Evolutionary conservation across 2,113 vertebrate species (phyloP).

Genomic region (Microtus richardsoni): DNA sequence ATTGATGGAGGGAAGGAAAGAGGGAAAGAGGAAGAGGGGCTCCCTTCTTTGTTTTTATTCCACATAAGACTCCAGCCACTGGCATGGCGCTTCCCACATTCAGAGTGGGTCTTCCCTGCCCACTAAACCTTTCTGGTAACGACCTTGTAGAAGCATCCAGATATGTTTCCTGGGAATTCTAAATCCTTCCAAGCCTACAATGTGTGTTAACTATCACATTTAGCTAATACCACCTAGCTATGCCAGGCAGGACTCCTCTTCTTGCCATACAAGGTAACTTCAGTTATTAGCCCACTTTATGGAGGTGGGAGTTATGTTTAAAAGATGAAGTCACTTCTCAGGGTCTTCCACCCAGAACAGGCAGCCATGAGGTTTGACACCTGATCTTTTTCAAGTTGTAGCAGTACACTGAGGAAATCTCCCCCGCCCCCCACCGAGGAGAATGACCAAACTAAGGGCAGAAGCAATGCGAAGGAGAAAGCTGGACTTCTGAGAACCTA

Average conservation of each 20-base stretch:
- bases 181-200: not conserved
- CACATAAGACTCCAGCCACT: not conserved
- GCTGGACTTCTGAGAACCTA: not conserved
- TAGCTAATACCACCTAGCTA: not conserved
- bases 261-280: not conserved
- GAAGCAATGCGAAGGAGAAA: not conserved
- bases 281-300: slow-evolving; percentile 29
- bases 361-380: not conserved
- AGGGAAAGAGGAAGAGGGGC: not conserved
- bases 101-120: not conserved
- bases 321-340: not conserved
- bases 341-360: not conserved
- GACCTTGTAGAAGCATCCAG: not conserved
- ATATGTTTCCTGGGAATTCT: not conserved
- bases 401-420: not conserved
- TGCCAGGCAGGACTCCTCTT: not conserved
- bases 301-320: slow-evolving; percentile 8
- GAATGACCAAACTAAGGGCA: not conserved
- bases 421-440: not conserved
- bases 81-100: not conserved
- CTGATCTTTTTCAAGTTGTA: not conserved
- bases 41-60: not conserved
- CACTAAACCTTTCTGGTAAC: not conserved
- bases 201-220: not conserved
- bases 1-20: not conserved